phyloP scores from a whole-genome alignment of 2,888 invertebrate species.

The Apamea monoglypha region DNA sequence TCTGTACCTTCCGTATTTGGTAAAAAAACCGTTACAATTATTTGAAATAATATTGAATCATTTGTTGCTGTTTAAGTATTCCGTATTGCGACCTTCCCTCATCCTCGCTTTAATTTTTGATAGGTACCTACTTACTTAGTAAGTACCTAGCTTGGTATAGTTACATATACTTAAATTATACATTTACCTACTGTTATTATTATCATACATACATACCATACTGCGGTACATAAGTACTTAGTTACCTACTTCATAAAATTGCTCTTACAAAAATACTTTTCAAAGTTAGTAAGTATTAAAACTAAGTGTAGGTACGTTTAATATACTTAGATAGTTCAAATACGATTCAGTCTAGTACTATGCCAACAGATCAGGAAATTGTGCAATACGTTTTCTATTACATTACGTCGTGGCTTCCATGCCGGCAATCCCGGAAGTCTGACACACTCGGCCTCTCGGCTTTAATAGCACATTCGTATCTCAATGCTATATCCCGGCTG shows the following conservation, averaged over 20 bases:
- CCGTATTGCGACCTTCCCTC: neutral
- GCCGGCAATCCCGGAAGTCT: conserved; percentile 78
- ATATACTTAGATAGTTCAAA: conserved; percentile 23
- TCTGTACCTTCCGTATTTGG: neutral
- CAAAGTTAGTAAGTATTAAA: neutral
- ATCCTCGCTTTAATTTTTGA: neutral
- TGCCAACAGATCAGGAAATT: conserved; percentile 77
- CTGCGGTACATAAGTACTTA: neutral
- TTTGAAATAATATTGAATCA: neutral
- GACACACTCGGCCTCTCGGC: conserved; percentile 66
- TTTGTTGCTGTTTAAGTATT: neutral
- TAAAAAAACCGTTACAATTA: neutral
- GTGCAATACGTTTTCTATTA: conserved; percentile 81
- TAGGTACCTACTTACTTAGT: neutral
- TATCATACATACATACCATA: neutral
- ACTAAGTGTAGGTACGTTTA: neutral
- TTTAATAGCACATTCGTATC: conserved; percentile 61
- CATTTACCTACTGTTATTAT: neutral
- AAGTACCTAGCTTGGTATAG: neutral
- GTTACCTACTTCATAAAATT: neutral
- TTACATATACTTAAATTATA: neutral
- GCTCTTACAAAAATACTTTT: neutral
- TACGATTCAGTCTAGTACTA: conserved; percentile 45
- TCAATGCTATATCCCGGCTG: conserved; percentile 46
- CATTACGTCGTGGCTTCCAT: conserved; percentile 77